A percentile compares a stretch with the other conserved stretches of the same genome.
phyloP scores from a whole-genome alignment of 1,140 invertebrate species.

The Drosophila elegans region DNA sequence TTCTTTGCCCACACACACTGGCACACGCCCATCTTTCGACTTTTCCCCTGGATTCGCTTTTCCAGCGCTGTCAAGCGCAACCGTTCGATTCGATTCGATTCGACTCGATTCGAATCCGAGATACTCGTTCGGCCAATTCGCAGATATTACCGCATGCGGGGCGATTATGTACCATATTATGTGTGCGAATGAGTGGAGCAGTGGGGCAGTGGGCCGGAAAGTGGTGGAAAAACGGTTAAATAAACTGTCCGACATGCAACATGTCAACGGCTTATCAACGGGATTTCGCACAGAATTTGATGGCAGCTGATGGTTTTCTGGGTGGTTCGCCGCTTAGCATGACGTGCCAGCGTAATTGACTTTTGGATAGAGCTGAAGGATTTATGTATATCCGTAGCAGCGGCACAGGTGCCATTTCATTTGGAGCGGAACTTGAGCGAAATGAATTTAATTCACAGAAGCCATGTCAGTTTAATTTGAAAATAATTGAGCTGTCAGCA shows the following conservation, averaged over 20 bases:
- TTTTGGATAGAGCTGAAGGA: conserved; percentile 15
- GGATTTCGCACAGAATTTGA: conserved; percentile 26
- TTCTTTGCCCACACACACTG: conserved; percentile 21
- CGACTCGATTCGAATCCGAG: conserved; percentile 63
- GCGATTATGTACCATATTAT: conserved; percentile 60
- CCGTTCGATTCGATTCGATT: conserved; percentile 50
- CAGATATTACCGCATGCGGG: conserved; percentile 68
- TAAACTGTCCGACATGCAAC: conserved; percentile 60
- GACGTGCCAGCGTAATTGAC: conserved; percentile 13
- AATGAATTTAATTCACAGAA: background rate
- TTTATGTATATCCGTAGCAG: background rate
- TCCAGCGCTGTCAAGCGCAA: conserved; percentile 53
- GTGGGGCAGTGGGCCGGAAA: background rate
- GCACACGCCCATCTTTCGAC: conserved; percentile 37
- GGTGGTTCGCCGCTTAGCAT: conserved; percentile 22
- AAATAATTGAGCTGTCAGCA: background rate
- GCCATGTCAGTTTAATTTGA: background rate
- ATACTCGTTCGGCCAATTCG: conserved; percentile 44
- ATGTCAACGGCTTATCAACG: conserved; percentile 72
- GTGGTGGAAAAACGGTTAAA: conserved; percentile 18
- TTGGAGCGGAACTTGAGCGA: conserved; percentile 16
- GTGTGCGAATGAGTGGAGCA: conserved; percentile 49
- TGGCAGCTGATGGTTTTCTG: conserved; percentile 43
- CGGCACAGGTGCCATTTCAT: conserved; percentile 16
- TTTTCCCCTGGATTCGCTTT: conserved; percentile 15